A percentile compares a stretch with the other conserved stretches of the same genome.
Evolutionary conservation across 1,140 invertebrate genomes (phyloP).

Genomic region (Helicoverpa armigera): DNA sequence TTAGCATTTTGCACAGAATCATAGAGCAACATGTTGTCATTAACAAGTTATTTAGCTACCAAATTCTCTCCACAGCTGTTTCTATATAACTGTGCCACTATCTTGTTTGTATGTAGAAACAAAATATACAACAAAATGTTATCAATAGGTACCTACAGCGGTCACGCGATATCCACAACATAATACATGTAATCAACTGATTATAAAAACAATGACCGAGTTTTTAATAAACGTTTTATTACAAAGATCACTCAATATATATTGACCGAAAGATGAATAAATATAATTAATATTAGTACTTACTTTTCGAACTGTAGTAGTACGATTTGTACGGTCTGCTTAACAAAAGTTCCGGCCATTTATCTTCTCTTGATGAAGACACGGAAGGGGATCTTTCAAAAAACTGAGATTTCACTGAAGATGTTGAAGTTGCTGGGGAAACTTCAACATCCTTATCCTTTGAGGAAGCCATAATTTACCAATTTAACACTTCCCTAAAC

Average conservation of each 20-base stretch:
- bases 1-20: not conserved
- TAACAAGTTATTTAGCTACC: no score
- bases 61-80: not conserved
- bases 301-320: constrained; percentile 77
- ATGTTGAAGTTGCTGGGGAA: constrained; percentile 74
- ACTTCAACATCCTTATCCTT: constrained; percentile 71
- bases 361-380: constrained; percentile 76
- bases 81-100: not conserved
- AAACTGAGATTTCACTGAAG: constrained; percentile 71
- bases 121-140: not conserved
- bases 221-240: not conserved
- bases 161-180: constrained; percentile 15
- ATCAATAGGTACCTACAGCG: constrained; percentile 4
- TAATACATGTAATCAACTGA: not conserved
- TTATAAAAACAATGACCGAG: no score
- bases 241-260: not conserved
- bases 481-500: constrained; percentile 46
- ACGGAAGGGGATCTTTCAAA: constrained; percentile 76
- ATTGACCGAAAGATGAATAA: not conserved
- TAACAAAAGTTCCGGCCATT: constrained; percentile 82
- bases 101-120: not conserved
- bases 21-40: no score
- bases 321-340: constrained; percentile 78
- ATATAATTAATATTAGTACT: constrained; percentile 57
- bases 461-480: constrained; percentile 70